phyloP scores from a whole-genome alignment of 2,888 invertebrate genomes.

The Caenorhabditis japonica region DNA sequence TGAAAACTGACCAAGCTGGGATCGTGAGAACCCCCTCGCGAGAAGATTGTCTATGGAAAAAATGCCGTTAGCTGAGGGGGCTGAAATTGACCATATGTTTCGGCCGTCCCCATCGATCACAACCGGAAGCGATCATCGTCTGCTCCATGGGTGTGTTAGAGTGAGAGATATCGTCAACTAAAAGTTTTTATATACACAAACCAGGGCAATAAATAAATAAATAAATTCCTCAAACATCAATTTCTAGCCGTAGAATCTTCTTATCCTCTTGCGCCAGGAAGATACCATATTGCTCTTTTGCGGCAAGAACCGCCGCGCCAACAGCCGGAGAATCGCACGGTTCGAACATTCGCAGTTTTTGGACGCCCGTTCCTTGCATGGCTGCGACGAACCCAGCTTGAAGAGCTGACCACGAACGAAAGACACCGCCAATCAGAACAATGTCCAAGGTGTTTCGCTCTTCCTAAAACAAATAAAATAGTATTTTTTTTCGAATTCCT shows the following conservation, averaged over 20 bases:
- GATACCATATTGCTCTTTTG: constrained; percentile 26
- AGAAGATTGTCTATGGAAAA: no score
- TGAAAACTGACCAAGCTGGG: no score
- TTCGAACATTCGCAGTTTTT: constrained; percentile 52
- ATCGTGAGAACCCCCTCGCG: no score
- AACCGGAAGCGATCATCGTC: no score
- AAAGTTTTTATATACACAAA: no score
- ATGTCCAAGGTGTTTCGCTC: constrained; percentile 58
- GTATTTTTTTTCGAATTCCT: constrained; percentile 1
- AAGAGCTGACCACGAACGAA: constrained; percentile 62
- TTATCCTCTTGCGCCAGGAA: constrained; percentile 13
- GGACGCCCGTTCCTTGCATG: constrained; percentile 32
- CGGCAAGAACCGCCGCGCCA: constrained; percentile 63
- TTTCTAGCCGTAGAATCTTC: constrained; percentile 17
- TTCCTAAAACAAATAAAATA: constrained; percentile 37
- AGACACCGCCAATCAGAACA: constrained; percentile 68
- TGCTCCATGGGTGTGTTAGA: no score
- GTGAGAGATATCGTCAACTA: no score
- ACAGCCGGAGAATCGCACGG: constrained; percentile 58
- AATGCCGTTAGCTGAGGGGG: no score
- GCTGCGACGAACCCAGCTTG: constrained; percentile 46
- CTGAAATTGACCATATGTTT: no score
- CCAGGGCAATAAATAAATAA: no score
- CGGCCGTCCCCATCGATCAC: no score
- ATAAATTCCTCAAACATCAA: not conserved